Base-by-base conservation (phyloP, 2,797 vertebrate genomes). In the Craterocephalus amniculus region DNA sequence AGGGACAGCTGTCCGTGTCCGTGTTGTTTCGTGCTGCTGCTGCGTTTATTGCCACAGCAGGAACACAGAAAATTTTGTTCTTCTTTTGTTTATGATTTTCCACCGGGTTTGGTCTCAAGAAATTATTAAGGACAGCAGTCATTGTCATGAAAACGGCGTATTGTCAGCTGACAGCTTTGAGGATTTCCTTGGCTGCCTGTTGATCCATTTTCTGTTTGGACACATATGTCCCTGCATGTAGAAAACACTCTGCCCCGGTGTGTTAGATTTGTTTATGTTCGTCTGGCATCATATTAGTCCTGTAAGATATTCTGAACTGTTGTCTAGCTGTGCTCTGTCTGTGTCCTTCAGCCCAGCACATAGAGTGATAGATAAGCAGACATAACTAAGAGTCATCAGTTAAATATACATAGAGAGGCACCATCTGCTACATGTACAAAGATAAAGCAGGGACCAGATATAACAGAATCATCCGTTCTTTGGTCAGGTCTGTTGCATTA, bases 21-120 rank as follows among this genome's bases (percentile, higher is more conserved):
- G 70, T 63, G 78, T 32, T 57, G 48, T 57, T 54, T 56, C 54
- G 27, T 45, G 13, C 63, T 20, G n/a, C n/a, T n/a, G 59, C 66
- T 63, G 55, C 65, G 72, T 62, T 84, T 45, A 74, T 58, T 70
- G 67, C 72, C 68, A 71, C 74, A 72, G 60, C 40, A 74, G 60
- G 27, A 73, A 73, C 65, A 38, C 57, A 49, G 40, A 54, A 24
- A 35, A 4, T 4, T 45, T 58, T 60, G 45, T 83, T 72, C 18
- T 54, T 16, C 13, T 20, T 45, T 45, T 76, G 64, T 85, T 72
- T 56, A 72, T 71, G 71, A 67, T 51, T 20, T 54, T 67, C 45
- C 38, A 14, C 51, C 49, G 51, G 6, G 49, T 78, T 73, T 67
- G 61, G 61, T 7, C 72, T 61, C 27, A 58, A 71, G 54, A 66